Evolutionary conservation across 2,888 invertebrate genomes (phyloP).

Genomic region (Ichneumon xanthorius): DNA sequence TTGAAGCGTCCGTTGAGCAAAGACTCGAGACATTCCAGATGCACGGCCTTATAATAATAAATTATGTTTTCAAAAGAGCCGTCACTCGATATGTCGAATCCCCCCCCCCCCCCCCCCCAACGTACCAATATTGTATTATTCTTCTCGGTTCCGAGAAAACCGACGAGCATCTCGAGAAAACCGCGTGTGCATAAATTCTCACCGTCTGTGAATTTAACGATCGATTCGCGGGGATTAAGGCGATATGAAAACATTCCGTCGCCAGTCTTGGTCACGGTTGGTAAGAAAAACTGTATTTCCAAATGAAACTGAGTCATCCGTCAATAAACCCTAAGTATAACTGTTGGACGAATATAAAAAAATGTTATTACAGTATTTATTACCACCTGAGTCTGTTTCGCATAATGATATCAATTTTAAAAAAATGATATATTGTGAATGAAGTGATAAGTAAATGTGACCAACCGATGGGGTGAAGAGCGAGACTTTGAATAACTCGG

Average conservation of each 20-base stretch:
- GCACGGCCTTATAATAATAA: conserved; percentile 71
- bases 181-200: conserved; percentile 82
- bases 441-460: conserved; percentile 2
- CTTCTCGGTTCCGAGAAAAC: conserved; percentile 77
- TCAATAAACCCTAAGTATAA: no score
- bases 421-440: neutral
- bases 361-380: neutral
- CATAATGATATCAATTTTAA: neutral
- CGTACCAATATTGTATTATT: conserved; percentile 77
- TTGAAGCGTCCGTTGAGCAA: conserved; percentile 81
- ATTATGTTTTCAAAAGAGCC: conserved; percentile 19
- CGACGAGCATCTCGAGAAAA: conserved; percentile 81
- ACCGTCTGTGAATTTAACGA: conserved; percentile 77
- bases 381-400: no score
- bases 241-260: no score
- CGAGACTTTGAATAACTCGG: conserved; percentile 81
- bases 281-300: no score
- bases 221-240: neutral
- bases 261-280: no score
- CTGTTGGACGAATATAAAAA: neutral
- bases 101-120: neutral
- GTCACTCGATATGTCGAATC: neutral
- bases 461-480: conserved; percentile 74
- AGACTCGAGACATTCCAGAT: conserved; percentile 81
- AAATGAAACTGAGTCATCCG: no score